These are phyloP conservation scores for Masnerella sp. DNA, from an alignment of 2,888 invertebrate genomes.

Conservation along the genomic window DNA sequence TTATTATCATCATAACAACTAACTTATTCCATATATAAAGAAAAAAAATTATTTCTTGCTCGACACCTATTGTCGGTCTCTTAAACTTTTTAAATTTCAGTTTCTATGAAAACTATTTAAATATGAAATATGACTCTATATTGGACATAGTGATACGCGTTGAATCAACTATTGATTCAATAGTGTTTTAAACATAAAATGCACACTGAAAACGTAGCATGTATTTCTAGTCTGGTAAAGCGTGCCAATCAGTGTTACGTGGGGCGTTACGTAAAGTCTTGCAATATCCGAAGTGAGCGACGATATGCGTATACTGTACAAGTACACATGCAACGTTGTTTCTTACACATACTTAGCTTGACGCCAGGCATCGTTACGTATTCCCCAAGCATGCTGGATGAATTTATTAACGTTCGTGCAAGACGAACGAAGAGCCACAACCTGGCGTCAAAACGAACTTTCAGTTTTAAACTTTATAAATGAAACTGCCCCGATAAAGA, in stretches of 20 bases:
- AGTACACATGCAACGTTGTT: constrained; percentile 40
- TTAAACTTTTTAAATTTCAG: no score
- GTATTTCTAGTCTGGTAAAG: constrained; percentile 39
- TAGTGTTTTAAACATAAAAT: constrained; percentile 22
- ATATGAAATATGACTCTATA: no score
- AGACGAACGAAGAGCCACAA: constrained; percentile 44
- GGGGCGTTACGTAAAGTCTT: constrained; percentile 58
- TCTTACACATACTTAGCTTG: constrained; percentile 42
- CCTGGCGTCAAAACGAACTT: constrained; percentile 32
- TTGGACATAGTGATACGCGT: no score
- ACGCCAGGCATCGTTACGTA: constrained; percentile 53
- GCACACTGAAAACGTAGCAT: constrained; percentile 32
- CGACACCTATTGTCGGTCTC: no score
- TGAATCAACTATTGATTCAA: constrained; percentile 36
- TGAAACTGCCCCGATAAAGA: no score
- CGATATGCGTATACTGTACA: constrained; percentile 46
- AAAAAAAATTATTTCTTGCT: no score
- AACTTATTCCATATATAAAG: no score
- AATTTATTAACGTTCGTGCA: constrained; percentile 56
- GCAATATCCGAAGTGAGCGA: constrained; percentile 52
- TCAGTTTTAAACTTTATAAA: constrained; percentile 47
- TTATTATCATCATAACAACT: no score
- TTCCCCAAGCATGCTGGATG: constrained; percentile 50
- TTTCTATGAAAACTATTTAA: no score
- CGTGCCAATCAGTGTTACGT: constrained; percentile 58